Evolutionary conservation across 2,113 vertebrate species (phyloP), one percentile per base, ranked within the genome.

Genomic region (Morone saxatilis): DNA sequence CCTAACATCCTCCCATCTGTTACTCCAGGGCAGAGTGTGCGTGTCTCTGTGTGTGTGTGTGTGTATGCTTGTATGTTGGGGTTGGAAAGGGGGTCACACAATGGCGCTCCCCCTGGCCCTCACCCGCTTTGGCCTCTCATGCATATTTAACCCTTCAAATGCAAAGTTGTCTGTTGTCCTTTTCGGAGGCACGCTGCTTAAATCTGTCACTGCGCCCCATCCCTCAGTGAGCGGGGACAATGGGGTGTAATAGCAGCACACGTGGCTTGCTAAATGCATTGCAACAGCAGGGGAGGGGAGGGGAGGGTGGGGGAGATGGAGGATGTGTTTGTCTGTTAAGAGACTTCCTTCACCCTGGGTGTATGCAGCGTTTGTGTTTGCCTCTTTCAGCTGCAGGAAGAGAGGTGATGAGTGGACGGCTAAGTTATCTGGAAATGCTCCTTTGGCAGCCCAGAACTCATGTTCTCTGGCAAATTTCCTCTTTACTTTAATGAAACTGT

Each of bases 111-210:
- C 71, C 74, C 69, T 54, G 62, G 77, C 84, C 74, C 56, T 81
- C 71, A 71, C 78, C 80, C 72, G 36, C 68, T 86, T 79, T 83
- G 88, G 86, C 71, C 90, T 85, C 86, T 47, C 71, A 89, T 94
- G 89, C 91, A 94, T 94, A 93, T 89, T 92, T 88, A 91, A 88
- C 90, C 91, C 93, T 92, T 92, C 82, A 91, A 84, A 94, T 93
- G 93, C 91, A 89, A 92, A 93, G 81, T 87, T 88, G 74, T 86
- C 92, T 92, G 87, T 93, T 91, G 89, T 91, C 71, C 89, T 80
- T 48, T 86, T 90, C 43, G 19, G 89, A 85, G 84, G 84, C 89
- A 88, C 72, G 78, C 91, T 91, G 88, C 92, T 92, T 81, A 92
- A 92, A 91, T 90, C 90, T 89, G 85, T 59, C 84, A 70, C 68